Conservation (phyloP, 2,797 vertebrate species). For the Potorous gilbertii region DNA sequence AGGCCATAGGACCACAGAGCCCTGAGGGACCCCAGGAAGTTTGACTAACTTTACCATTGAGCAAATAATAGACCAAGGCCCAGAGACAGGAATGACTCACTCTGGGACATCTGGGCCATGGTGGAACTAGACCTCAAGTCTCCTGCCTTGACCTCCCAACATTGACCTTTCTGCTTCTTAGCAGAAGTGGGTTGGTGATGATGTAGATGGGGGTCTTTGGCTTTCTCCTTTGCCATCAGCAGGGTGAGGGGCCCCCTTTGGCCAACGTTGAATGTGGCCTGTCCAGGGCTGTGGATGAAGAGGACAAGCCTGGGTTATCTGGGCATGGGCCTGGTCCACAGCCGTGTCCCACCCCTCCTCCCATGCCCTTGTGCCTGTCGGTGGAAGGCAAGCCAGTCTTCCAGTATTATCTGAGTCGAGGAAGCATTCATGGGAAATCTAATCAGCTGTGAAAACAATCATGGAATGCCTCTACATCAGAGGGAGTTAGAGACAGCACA, state of each 20-base stretch:
- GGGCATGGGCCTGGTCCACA: no score
- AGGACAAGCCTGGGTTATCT: no score
- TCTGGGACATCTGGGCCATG: not conserved
- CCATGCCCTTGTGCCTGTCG: not conserved
- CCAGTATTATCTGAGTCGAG: no score
- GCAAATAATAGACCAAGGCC: not conserved
- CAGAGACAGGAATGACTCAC: not conserved
- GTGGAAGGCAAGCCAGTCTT: not conserved
- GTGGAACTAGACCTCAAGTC: not conserved
- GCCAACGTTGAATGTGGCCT: not conserved
- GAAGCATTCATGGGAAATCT: not conserved
- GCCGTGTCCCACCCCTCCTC: not conserved
- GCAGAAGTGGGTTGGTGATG: no score
- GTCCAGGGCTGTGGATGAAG: not conserved
- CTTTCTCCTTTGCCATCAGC: not conserved
- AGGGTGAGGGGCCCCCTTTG: fast-evolving
- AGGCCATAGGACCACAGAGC: not conserved
- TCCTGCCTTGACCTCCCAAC: not conserved
- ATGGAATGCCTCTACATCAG: no score
- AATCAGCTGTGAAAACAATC: not conserved
- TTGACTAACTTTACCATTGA: not conserved
- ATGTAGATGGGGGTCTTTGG: not conserved
- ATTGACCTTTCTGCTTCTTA: no score
- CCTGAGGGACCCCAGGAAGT: not conserved
- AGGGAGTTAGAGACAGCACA: no score